phyloP scores from a whole-genome alignment of 2,888 invertebrate species.

The Stramonita haemastoma region DNA sequence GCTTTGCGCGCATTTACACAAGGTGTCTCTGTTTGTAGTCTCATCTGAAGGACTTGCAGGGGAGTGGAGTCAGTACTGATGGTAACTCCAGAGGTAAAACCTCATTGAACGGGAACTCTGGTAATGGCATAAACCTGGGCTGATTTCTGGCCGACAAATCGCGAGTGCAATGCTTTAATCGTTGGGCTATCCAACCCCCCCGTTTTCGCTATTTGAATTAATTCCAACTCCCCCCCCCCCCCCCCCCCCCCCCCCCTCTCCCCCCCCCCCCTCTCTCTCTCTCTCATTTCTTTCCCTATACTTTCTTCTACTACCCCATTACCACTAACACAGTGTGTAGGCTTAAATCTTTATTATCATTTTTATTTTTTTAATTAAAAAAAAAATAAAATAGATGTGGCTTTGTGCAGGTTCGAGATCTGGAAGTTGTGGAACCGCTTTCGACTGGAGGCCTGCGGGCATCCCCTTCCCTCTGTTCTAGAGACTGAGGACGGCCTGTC shows the following conservation, averaged over 20 bases:
- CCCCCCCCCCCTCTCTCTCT: background rate
- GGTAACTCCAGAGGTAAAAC: too few species aligned
- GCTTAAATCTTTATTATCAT: background rate
- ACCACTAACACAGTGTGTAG: background rate
- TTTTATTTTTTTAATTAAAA: background rate
- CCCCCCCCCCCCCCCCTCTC: background rate
- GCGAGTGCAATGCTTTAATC: too few species aligned
- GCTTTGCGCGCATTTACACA: too few species aligned
- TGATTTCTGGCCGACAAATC: too few species aligned
- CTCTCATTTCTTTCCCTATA: background rate
- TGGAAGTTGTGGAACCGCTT: constrained; percentile 56
- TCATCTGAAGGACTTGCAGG: too few species aligned
- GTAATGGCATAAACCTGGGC: too few species aligned
- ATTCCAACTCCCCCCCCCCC: too few species aligned
- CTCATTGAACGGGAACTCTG: too few species aligned
- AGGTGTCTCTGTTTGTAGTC: too few species aligned
- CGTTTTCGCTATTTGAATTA: too few species aligned
- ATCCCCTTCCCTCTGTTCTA: constrained; percentile 41
- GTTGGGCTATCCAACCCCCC: too few species aligned
- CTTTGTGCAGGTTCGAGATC: constrained; percentile 55
- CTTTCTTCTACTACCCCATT: background rate
- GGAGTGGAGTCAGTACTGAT: too few species aligned
- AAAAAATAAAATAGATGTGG: background rate
- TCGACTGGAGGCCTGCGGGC: constrained; percentile 36
- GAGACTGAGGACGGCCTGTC: constrained; percentile 58